These are phyloP conservation scores for Trissolcus japonicus DNA, from an alignment of 2,888 invertebrate species.

Conservation along the genomic window DNA sequence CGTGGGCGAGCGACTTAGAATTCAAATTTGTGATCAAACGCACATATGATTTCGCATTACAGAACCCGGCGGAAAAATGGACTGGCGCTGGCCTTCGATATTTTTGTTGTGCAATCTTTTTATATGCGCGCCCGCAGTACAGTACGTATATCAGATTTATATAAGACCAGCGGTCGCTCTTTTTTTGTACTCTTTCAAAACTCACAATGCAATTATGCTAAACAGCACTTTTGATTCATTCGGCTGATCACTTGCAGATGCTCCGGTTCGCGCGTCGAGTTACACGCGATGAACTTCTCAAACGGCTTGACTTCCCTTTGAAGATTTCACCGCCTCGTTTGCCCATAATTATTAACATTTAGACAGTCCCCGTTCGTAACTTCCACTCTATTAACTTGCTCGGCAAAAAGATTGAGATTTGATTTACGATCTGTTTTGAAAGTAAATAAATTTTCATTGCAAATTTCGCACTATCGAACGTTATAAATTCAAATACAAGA, in stretches of 20 bases:
- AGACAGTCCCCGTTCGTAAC: too few species aligned
- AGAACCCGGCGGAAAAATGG: slow-evolving; percentile 56
- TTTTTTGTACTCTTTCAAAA: background rate
- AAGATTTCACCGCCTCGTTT: too few species aligned
- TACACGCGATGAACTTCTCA: slow-evolving; percentile 4
- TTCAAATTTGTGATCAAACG: slow-evolving; percentile 14
- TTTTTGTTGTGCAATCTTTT: slow-evolving; percentile 60
- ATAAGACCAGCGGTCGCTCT: background rate
- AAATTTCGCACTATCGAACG: too few species aligned
- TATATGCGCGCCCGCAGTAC: slow-evolving; percentile 58
- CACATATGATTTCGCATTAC: slow-evolving; percentile 37
- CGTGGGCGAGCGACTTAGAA: slow-evolving; percentile 23
- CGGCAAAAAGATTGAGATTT: too few species aligned
- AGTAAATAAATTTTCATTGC: too few species aligned
- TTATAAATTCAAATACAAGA: too few species aligned
- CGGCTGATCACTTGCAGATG: too few species aligned
- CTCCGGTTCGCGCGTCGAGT: too few species aligned
- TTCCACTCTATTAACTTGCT: too few species aligned
- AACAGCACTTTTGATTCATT: slow-evolving; percentile 23
- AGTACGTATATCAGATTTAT: slow-evolving; percentile 59
- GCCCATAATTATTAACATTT: too few species aligned
- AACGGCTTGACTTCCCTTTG: too few species aligned
- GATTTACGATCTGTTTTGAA: too few species aligned
- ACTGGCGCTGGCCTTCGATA: slow-evolving; percentile 58
- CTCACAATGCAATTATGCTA: slow-evolving; percentile 12